Evolutionary conservation across 2,113 vertebrate genomes (phyloP).

Genomic region (Hypomesus transpacificus): DNA sequence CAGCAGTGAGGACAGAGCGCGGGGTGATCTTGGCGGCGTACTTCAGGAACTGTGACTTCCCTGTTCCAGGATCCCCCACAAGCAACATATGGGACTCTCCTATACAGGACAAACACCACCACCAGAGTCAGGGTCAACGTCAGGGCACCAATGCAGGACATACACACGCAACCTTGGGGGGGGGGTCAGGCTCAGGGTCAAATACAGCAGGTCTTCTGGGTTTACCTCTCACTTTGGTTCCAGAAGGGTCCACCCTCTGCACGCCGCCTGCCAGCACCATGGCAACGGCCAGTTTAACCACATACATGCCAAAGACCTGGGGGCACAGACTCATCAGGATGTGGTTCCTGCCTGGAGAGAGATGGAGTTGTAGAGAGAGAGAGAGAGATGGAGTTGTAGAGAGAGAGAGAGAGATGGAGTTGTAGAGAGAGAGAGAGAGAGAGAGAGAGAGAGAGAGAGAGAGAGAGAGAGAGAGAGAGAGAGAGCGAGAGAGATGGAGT

Average conservation of each 20-base stretch:
- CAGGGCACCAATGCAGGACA: not conserved
- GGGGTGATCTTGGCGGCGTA: constrained; percentile 94
- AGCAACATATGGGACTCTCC: constrained; percentile 93
- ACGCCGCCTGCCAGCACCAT: constrained; percentile 95
- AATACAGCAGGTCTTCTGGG: not conserved
- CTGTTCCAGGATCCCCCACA: constrained; percentile 95
- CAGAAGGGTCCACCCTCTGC: constrained; percentile 88
- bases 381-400: not conserved
- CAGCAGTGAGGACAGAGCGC: constrained; percentile 91
- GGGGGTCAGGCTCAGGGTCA: not conserved
- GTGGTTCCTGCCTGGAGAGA: constrained; percentile 83
- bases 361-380: constrained; percentile 1
- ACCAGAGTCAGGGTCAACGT: not conserved
- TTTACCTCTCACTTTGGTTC: constrained; percentile 87
- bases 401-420: not conserved
- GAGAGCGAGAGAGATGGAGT: constrained; percentile 20
- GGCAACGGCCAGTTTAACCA: constrained; percentile 90
- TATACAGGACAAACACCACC: constrained; percentile 46
- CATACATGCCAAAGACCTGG: constrained; percentile 93
- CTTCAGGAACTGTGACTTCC: constrained; percentile 97
- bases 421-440: not conserved
- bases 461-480: not conserved
- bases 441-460: not conserved
- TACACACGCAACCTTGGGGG: not conserved
- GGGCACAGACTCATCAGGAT: constrained; percentile 93